phyloP scores from a whole-genome alignment of 2,113 vertebrate genomes.

The Actinemys pallida region DNA sequence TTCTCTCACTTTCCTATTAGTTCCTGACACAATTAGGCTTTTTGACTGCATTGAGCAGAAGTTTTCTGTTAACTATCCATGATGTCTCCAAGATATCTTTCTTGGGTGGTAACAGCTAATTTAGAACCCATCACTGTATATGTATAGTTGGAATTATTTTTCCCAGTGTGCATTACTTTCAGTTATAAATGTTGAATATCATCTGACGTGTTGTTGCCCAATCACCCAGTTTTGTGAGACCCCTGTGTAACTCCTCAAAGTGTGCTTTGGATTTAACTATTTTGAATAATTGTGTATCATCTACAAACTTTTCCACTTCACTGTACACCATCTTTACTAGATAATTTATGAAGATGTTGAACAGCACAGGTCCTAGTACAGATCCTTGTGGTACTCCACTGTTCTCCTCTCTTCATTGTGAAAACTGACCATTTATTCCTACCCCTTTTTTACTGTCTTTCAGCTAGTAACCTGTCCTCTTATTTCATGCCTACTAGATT shows the following conservation, averaged over 20 bases:
- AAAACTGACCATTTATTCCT: neutral
- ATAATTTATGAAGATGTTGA: neutral
- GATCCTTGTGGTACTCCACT: neutral
- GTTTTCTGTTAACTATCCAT: too few species aligned
- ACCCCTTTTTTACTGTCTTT: neutral
- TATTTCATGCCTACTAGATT: neutral
- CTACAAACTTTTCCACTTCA: neutral
- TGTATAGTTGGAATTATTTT: neutral
- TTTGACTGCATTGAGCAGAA: neutral
- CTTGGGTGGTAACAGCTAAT: neutral
- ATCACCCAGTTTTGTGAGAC: neutral
- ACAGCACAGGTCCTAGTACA: neutral
- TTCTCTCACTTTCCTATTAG: too few species aligned
- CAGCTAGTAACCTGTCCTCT: neutral
- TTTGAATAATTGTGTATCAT: neutral
- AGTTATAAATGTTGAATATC: neutral
- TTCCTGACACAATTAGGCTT: too few species aligned
- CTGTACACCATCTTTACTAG: neutral
- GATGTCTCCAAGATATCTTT: neutral
- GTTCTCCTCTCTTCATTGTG: neutral
- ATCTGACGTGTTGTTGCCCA: neutral
- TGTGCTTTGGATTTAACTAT: neutral
- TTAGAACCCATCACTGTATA: neutral
- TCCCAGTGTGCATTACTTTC: neutral
- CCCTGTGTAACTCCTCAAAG: neutral